These are phyloP conservation scores for Pseudoips prasinana DNA, from an alignment of 2,888 invertebrate species.

Conservation along the genomic window DNA sequence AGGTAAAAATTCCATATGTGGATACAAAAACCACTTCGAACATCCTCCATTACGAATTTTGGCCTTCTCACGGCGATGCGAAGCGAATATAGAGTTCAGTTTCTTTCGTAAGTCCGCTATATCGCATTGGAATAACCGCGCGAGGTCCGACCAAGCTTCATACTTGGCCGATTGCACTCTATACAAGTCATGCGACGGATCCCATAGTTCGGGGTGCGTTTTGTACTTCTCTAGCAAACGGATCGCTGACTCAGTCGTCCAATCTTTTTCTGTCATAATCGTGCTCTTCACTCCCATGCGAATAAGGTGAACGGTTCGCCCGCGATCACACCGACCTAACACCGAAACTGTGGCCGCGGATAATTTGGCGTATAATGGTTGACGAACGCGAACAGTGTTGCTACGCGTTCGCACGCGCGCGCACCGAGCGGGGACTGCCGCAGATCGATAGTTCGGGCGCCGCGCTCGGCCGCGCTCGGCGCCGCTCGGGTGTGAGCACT, in stretches of 20 bases:
- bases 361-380: not conserved
- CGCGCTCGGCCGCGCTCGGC: conserved; percentile 40
- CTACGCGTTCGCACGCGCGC: conserved; percentile 39
- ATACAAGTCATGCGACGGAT: conserved; percentile 48
- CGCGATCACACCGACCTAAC: conserved; percentile 24
- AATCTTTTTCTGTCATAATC: conserved; percentile 52
- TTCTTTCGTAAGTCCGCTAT: conserved; percentile 63
- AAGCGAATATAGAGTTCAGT: conserved; percentile 68
- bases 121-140: conserved; percentile 56
- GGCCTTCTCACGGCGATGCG: conserved; percentile 63
- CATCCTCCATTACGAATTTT: conserved; percentile 55
- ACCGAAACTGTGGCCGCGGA: conserved; percentile 1
- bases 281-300: conserved; percentile 8
- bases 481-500: conserved; percentile 32
- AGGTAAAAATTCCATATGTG: conserved; percentile 56
- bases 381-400: conserved; percentile 24
- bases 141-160: conserved; percentile 60
- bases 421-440: conserved; percentile 38
- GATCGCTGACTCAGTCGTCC: conserved; percentile 57
- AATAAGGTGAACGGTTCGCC: conserved; percentile 26
- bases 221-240: conserved; percentile 55
- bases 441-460: conserved; percentile 21
- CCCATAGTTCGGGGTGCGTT: conserved; percentile 57
- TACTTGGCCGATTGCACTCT: conserved; percentile 57
- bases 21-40: conserved; percentile 65